Evolutionary conservation across 2,113 vertebrate genomes (phyloP), one percentile per base, ranked within the genome.

Genomic region (Rhinoderma darwinii): DNA sequence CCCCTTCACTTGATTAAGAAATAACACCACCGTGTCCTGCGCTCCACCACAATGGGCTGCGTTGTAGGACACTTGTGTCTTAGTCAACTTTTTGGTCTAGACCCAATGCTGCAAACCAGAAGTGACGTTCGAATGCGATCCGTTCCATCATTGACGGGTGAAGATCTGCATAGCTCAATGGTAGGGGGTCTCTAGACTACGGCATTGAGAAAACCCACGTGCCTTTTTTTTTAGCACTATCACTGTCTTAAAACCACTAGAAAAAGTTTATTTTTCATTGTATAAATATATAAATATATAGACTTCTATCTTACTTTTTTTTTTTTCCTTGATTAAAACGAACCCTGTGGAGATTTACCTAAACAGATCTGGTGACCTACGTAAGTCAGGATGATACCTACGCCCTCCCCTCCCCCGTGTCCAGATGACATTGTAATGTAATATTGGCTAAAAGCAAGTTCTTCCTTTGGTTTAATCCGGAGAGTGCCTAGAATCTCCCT

Each of bases 231-330:
- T 89, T 70, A 87, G 88, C 89, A 88, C 89, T 92, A 89, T 90
- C 0, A 50, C 91, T 88, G 88, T 91, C 90, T 91, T 91, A 88
- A 88, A 93, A 95, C 94, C 94, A 95, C 94, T 95, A 95, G 90
- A 90, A 90, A 35, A 72, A 17, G 73, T 75, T 79, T 88, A 86
- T 76, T 79, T 90, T 88, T 89, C 39, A 54, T 86, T 47, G 0
- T 25, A 25, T 83, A 4, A 51, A 1, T 73, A 88, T 22, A 27
- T 83, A 4, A 59, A 1, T 87, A 87, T 86, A 79, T 86, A 86
- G 84, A 86, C 84, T 0, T 80, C 54, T 86, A 86, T 80, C 78
- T 86, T 51, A 81, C 88, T 54, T 43, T 37, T 78, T 87, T 54
- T 63, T 86, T 85, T 90, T 88, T 89, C 70, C 25, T 51, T 35